Conservation (phyloP, 2,888 invertebrate genomes). For the Eubasilissa splendida region DNA sequence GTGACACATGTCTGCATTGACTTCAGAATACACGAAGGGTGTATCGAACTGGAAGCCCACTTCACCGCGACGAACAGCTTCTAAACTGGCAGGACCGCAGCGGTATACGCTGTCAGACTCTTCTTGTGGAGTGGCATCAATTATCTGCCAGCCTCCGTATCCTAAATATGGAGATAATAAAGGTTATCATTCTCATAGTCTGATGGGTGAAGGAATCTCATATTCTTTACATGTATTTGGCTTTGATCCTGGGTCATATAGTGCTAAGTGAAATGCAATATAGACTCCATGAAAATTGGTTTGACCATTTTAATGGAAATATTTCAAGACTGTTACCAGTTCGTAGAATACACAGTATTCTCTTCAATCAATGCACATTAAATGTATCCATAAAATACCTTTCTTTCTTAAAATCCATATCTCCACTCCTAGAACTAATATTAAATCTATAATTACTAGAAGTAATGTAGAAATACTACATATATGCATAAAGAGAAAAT, state of each 20-base stretch:
- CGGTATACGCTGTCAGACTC: conserved; percentile 75
- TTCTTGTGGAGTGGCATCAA: conserved; percentile 86
- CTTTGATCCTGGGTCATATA: too few species aligned
- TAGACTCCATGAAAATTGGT: too few species aligned
- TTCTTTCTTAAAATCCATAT: too few species aligned
- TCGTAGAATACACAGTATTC: too few species aligned
- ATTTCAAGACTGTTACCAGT: neutral
- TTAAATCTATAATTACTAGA: too few species aligned
- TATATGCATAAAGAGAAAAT: too few species aligned
- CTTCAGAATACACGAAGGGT: conserved; percentile 83
- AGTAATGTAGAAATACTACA: too few species aligned
- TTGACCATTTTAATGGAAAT: neutral
- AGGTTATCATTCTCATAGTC: neutral
- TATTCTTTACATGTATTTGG: neutral
- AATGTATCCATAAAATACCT: too few species aligned
- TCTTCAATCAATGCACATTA: too few species aligned
- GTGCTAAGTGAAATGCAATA: neutral
- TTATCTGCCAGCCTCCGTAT: conserved; percentile 88
- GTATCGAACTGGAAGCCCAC: conserved; percentile 83
- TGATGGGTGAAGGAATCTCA: neutral
- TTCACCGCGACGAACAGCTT: conserved; percentile 81
- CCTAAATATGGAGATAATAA: conserved; percentile 63
- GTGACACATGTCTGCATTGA: conserved; percentile 83
- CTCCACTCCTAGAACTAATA: too few species aligned
- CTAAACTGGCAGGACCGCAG: conserved; percentile 78